Evolutionary conservation across 2,888 invertebrate species (phyloP).

Genomic region (Eupsilia transversa): DNA sequence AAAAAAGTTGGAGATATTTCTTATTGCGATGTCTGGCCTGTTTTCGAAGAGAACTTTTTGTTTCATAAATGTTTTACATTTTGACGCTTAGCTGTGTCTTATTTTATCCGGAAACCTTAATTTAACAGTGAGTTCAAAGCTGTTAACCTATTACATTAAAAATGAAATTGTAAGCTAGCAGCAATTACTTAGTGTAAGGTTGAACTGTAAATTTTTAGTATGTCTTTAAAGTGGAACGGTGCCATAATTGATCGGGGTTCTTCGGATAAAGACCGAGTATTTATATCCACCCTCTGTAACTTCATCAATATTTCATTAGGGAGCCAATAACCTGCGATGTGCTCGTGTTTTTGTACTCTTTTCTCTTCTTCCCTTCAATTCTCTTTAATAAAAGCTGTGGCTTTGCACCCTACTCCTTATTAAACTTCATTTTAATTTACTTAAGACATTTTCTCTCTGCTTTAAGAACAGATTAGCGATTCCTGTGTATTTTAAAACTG

Average conservation of each 20-base stretch:
- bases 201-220: constrained; percentile 13
- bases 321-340: constrained; percentile 74
- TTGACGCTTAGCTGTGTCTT: background rate
- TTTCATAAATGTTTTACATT: background rate
- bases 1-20: background rate
- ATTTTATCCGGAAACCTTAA: background rate
- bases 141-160: background rate
- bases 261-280: constrained; percentile 43
- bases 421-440: constrained; percentile 62
- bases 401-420: constrained; percentile 41
- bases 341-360: constrained; percentile 63
- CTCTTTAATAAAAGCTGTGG: constrained; percentile 55
- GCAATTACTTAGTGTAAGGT: background rate
- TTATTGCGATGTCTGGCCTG: background rate
- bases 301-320: constrained; percentile 83
- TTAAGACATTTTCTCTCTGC: constrained; percentile 31
- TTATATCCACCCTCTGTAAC: constrained; percentile 61
- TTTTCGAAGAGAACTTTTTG: too few relatives aligned
- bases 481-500: constrained; percentile 40
- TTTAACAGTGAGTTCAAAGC: background rate
- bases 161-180: background rate
- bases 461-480: constrained; percentile 34
- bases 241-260: constrained; percentile 27
- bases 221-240: constrained; percentile 29
- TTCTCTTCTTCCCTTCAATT: constrained; percentile 47